Evolutionary conservation across 37 sponge, comb jelly and placozoan species (phyloP), one percentile per base, ranked within the genome.

Genomic region (Amphimedon queenslandica): DNA sequence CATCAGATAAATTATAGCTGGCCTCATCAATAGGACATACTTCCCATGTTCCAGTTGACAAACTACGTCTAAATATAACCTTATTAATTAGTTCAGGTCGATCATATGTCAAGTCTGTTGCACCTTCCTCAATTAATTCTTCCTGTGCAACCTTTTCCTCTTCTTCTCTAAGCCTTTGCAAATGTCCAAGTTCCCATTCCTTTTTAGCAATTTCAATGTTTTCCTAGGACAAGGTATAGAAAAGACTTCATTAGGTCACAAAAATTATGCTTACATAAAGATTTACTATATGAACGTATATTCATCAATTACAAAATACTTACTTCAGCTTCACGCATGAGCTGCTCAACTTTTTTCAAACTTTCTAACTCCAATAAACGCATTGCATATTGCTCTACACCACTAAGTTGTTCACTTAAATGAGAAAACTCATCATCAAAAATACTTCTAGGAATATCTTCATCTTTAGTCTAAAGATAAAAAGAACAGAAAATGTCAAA

Each of bases 181-280:
- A 56, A 55, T 92, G 93, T 61, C 88, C 72, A 42, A 92, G 66
- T 37, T 92, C 93, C 93, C 93, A 92, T 32, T 80, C 84, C 69
- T 92, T 92, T 77, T 92, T 92, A 36, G 87, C 88, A 43, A 58
- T 66, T 47, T 92, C 82, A 34, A 92, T 87, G 63, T 81, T 80
- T 41, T 73, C 73, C 93, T 92, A 55, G 1, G 53, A n/a, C 10
- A 11, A 29, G 25, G 10, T 10, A 65, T 8, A 47, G 53, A 47
- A 13, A 47, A 13, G 13, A 13, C n/a, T n/a, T n/a, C n/a, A n/a
- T 32, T 18, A 18, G 42, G 16, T 53, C 20, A 16, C 20, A n/a
- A n/a, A 37, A 31, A 63, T 23, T 63, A 30, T 13, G 64, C 29
- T 13, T 10, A 8, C 33, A 31, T 18, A 63, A 63, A 23, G 33